phyloP scores from a whole-genome alignment of 2,888 invertebrate species.

The Oscheius onirici region DNA sequence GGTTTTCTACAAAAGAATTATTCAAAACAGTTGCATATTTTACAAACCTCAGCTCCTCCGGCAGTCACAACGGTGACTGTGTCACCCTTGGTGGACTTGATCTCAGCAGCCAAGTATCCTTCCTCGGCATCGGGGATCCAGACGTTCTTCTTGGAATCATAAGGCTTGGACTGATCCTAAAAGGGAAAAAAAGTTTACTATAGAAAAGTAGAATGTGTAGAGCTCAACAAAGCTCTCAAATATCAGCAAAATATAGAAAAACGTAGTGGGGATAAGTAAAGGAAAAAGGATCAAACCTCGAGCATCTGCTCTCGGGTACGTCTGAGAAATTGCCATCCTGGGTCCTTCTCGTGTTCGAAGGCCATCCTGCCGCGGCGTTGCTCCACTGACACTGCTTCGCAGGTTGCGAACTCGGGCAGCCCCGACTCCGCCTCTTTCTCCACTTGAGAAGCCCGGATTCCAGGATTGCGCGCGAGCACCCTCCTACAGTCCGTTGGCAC shows the following conservation, averaged over 20 bases:
- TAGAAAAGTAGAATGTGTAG: neutral
- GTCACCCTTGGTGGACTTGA: constrained; percentile 93
- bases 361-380: constrained; percentile 29
- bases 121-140: constrained; percentile 99
- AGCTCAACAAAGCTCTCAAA: neutral
- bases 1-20: constrained; percentile 76
- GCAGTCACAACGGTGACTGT: constrained; percentile 90
- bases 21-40: neutral
- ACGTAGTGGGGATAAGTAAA: neutral
- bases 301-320: constrained; percentile 64
- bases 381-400: constrained; percentile 32
- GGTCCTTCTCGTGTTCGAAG: constrained; percentile 67
- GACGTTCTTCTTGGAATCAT: constrained; percentile 98
- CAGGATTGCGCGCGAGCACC: constrained; percentile 21
- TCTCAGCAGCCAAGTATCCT: constrained; percentile 95
- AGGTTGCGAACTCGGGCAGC: constrained; percentile 19
- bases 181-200: constrained; percentile 15
- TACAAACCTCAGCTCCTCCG: constrained; percentile 80
- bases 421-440: constrained; percentile 17
- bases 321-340: constrained; percentile 71
- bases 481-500: constrained; percentile 17
- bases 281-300: constrained; percentile 43
- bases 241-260: neutral
- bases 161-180: constrained; percentile 95
- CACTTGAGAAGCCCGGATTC: constrained; percentile 35